phyloP scores from a whole-genome alignment of 2,113 vertebrate genomes.

The Anoplopoma fimbria region DNA sequence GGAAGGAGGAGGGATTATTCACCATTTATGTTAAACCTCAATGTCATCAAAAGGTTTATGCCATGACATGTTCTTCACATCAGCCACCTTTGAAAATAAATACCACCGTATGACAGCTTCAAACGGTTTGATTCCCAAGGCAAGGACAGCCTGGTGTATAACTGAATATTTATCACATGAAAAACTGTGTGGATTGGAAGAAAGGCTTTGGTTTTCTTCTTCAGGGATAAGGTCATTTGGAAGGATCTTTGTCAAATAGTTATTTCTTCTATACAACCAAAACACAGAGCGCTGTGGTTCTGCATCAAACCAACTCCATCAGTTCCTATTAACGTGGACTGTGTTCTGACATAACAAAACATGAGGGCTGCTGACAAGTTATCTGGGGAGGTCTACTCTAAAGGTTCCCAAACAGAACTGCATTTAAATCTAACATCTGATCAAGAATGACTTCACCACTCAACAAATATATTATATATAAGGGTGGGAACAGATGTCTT shows the following conservation, averaged over 20 bases:
- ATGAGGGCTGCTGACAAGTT: background rate
- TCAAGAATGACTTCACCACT: background rate
- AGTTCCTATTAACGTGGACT: background rate
- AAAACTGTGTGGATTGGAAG: background rate
- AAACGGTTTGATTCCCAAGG: slow-evolving; percentile 8
- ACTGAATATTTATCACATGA: slow-evolving; percentile 23
- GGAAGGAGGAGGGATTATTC: slow-evolving; percentile 1
- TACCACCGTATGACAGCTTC: slow-evolving; percentile 13
- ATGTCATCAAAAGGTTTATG: slow-evolving; percentile 26
- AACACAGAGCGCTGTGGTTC: background rate
- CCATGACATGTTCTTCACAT: background rate
- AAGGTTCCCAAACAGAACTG: background rate
- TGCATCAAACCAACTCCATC: background rate
- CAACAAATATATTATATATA: background rate
- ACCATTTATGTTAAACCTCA: slow-evolving; percentile 11
- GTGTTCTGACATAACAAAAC: background rate
- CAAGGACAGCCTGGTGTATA: background rate
- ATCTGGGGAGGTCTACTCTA: background rate
- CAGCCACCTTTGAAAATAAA: slow-evolving; percentile 18
- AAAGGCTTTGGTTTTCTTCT: background rate
- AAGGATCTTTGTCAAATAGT: background rate
- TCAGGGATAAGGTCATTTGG: background rate
- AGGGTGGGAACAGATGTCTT: background rate
- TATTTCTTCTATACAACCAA: background rate
- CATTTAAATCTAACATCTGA: background rate